These are phyloP conservation scores for Myioborus miniatus DNA, from an alignment of 2,797 vertebrate genomes.

Conservation along the genomic window DNA sequence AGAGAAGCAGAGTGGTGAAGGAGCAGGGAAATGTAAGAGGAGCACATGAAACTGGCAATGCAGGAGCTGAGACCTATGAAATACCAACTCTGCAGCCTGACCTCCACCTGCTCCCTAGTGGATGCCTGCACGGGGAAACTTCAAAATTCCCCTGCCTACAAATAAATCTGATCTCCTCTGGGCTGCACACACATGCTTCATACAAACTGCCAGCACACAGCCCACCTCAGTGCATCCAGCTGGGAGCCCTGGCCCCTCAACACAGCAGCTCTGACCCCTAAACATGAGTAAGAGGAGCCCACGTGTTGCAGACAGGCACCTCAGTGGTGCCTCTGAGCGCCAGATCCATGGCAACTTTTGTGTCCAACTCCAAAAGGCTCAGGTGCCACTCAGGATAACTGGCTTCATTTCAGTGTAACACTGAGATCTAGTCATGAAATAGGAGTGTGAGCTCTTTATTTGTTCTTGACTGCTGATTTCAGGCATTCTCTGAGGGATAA, in stretches of 20 bases:
- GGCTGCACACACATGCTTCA: not conserved
- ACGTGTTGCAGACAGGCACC: rapidly evolving
- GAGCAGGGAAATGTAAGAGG: not conserved
- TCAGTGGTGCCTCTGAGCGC: not conserved
- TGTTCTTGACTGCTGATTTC: not conserved
- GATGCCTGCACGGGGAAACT: rapidly evolving
- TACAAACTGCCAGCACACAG: not conserved
- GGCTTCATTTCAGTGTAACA: not conserved
- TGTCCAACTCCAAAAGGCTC: not conserved
- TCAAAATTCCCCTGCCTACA: not conserved
- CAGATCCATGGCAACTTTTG: not conserved
- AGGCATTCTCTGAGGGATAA: not conserved
- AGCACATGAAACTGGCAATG: rapidly evolving
- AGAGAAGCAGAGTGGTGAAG: not conserved
- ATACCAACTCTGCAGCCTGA: not conserved
- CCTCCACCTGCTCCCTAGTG: not conserved
- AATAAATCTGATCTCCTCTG: not conserved
- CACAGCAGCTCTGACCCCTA: not conserved
- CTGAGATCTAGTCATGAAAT: not conserved
- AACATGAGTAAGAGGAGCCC: rapidly evolving
- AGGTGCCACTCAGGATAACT: not conserved
- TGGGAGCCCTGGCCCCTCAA: not conserved
- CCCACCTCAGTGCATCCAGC: not conserved
- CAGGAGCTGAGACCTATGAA: not conserved
- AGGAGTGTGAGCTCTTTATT: not conserved